phyloP scores from a whole-genome alignment of 2,888 invertebrate genomes.

The Pogonocherus hispidulus region DNA sequence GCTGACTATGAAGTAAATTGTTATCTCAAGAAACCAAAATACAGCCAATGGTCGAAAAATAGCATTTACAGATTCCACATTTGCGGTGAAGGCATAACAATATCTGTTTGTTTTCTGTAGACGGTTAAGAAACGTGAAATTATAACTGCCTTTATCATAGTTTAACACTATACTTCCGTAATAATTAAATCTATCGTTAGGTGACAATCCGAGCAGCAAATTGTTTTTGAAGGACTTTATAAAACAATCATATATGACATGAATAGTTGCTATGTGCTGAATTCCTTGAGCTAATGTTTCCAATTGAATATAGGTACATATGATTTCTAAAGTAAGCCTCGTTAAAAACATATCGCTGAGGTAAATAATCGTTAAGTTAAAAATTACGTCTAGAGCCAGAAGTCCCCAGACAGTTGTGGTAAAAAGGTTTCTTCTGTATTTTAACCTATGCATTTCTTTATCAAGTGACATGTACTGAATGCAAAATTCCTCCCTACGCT shows the following conservation, averaged over 20 bases:
- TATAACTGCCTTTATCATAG: background rate
- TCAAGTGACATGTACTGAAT: background rate
- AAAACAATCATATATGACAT: background rate
- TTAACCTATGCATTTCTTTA: background rate
- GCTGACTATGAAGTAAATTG: background rate
- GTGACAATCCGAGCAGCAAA: background rate
- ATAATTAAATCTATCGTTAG: background rate
- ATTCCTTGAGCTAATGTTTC: background rate
- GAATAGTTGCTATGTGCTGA: background rate
- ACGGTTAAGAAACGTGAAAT: background rate
- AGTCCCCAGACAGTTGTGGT: too few relatives aligned
- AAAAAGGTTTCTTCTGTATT: background rate
- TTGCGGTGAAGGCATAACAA: background rate
- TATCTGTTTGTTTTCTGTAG: background rate
- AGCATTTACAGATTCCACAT: background rate
- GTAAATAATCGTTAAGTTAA: background rate
- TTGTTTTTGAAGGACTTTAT: background rate
- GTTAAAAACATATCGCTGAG: background rate
- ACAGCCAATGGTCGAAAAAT: background rate
- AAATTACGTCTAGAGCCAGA: background rate
- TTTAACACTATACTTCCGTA: background rate
- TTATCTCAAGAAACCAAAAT: slow-evolving; percentile 3
- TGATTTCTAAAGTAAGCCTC: background rate
- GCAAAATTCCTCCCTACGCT: background rate
- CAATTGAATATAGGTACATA: slow-evolving; percentile 1